Percentiles rank a stretch among this genome's conserved stretches.
Conservation (phyloP, 23 tunicate species). For the Phallusia fumigata region DNA sequence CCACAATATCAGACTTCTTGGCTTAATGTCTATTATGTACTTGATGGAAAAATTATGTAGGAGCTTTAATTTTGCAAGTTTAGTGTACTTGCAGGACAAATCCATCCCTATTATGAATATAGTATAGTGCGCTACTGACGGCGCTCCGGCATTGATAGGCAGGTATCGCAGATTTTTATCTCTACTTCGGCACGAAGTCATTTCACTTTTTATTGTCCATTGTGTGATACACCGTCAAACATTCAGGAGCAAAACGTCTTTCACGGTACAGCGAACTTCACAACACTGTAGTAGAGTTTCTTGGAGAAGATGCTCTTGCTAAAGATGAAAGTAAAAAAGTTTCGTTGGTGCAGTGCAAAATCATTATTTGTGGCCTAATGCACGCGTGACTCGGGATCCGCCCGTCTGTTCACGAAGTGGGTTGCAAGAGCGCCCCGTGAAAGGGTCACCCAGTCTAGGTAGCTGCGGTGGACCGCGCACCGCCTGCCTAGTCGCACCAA, state of each 20-base stretch:
- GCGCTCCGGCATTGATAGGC: constrained; percentile 45
- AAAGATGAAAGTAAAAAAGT: constrained; percentile 37
- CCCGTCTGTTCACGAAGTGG: too few species aligned
- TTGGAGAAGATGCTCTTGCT: constrained; percentile 35
- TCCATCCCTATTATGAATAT: constrained; percentile 28
- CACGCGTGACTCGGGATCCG: too few species aligned
- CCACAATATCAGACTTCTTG: constrained; percentile 27
- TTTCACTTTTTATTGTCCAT: constrained; percentile 20
- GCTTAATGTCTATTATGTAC: neutral
- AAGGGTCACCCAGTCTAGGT: too few species aligned
- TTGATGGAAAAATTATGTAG: constrained; percentile 34
- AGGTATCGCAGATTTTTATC: constrained; percentile 31
- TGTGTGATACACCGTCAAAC: constrained; percentile 48
- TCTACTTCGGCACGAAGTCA: constrained; percentile 30
- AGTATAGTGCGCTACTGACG: constrained; percentile 35
- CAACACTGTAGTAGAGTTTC: constrained; percentile 30
- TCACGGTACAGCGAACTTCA: constrained; percentile 30
- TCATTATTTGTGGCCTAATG: constrained; percentile 15
- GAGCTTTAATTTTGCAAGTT: constrained; percentile 41
- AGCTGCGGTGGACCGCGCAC: too few species aligned
- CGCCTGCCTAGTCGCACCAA: too few species aligned
- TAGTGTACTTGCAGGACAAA: constrained; percentile 42
- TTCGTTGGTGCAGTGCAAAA: constrained; percentile 9
- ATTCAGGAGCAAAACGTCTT: constrained; percentile 30
- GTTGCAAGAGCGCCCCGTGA: too few species aligned